Evolutionary conservation across 1,140 invertebrate genomes (phyloP), one percentile per base, ranked within the genome.

Genomic region (Drosophila aff.): DNA sequence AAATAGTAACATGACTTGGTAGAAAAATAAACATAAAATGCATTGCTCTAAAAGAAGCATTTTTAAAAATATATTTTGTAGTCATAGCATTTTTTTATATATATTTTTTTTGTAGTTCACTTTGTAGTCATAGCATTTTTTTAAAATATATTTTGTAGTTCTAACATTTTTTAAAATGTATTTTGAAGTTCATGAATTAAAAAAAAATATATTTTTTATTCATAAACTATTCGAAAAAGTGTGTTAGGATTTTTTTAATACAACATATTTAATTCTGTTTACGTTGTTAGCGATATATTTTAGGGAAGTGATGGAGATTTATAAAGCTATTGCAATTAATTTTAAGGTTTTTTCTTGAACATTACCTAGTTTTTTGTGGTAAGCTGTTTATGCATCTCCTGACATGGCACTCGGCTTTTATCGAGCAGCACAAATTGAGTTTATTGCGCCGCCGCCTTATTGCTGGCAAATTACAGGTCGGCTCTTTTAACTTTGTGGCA

Each of bases 401-500:
- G 55, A 82, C 74, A 65, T 76, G 83, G 80, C 79, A 86, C 82
- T 84, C 67, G 81, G 57, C 81, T 81, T 76, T 72, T 66, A 69
- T 60, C 67, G 46, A 71, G 68, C 82, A 85, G 84, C 83, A 75
- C 81, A 81, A 87, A 87, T 87, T 89, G 81, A 91, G 81, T 84
- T 81, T 92, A 92, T 90, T 83, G 90, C 90, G 84, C 82, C 77
- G 90, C 75, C 81, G 87, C 79, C 78, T 87, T 91, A 92, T 90
- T 89, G 82, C 85, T 61, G 81, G 82, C 81, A 91, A 91, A 91
- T 91, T 91, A 91, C 73, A 91, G 90, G 90, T 89, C 89, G 89
- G 89, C 89, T 57, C 76, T 82, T 91, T 91, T 91, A 91, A 92
- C 89, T 91, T 91, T 91, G 90, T 86, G 84, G 71, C 90, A 84